Conservation (phyloP, 2,113 vertebrate species). For the Zeus faber region DNA sequence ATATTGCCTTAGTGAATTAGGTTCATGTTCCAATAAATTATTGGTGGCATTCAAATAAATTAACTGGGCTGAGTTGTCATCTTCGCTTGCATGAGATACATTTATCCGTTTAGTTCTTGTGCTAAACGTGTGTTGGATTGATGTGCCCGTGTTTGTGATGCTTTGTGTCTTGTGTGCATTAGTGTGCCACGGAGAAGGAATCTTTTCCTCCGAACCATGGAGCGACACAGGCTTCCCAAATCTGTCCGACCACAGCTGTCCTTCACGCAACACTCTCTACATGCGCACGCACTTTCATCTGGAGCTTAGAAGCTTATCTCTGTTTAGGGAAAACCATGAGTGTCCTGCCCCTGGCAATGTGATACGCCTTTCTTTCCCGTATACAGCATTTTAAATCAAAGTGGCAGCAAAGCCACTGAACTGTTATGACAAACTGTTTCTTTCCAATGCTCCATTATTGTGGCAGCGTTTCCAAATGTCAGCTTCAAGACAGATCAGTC, state of each 20-base stretch:
- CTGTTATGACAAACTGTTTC: conserved; percentile 43
- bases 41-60: no score
- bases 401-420: conserved; percentile 20
- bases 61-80: no score
- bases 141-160: conserved; percentile 7
- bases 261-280: conserved; percentile 46
- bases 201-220: conserved; percentile 21
- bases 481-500: conserved; percentile 18
- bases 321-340: conserved; percentile 44
- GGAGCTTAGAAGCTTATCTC: conserved; percentile 69
- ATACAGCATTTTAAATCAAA: conserved; percentile 50
- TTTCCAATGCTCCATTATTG: conserved; percentile 18
- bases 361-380: conserved; percentile 49
- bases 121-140: conserved; percentile 6
- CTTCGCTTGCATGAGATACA: no score
- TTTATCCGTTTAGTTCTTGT: no score
- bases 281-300: conserved; percentile 62
- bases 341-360: conserved; percentile 45
- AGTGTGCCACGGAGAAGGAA: conserved; percentile 1
- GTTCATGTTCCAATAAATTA: no score
- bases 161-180: conserved; percentile 1
- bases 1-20: no score
- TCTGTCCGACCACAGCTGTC: conserved; percentile 60
- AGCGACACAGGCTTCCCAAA: conserved; percentile 51
- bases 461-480: conserved; percentile 7